Evolutionary conservation across 1,140 invertebrate genomes (phyloP).

Genomic region (Zeugodacus cucurbitae): DNA sequence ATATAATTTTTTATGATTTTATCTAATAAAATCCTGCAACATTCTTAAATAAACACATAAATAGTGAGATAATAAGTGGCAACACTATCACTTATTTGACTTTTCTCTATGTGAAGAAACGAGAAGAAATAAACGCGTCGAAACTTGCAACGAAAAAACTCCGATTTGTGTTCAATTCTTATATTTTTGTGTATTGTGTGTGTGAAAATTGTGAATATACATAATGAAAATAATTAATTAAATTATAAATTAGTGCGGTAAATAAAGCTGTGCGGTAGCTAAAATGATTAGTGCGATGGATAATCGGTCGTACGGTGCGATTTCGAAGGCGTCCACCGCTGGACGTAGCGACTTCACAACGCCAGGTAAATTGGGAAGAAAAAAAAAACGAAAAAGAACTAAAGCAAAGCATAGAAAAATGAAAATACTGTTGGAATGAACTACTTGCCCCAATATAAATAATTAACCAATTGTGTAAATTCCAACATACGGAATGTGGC

Average conservation of each 20-base stretch:
- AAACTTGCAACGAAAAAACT: conserved; percentile 15
- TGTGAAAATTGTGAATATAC: conserved; percentile 21
- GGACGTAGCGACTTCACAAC: conserved; percentile 63
- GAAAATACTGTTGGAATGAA: background rate
- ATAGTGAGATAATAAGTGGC: background rate
- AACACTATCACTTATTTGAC: background rate
- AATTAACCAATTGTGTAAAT: conserved; percentile 18
- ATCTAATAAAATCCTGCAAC: too few species aligned
- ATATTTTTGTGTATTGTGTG: conserved; percentile 27
- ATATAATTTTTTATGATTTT: too few species aligned
- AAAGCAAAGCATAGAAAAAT: conserved; percentile 17
- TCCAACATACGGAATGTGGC: background rate
- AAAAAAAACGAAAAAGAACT: conserved; percentile 15
- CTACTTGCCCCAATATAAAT: conserved; percentile 44
- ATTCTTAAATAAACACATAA: too few species aligned
- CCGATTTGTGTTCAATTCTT: conserved; percentile 29
- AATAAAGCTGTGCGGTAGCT: background rate
- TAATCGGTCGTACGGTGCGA: conserved; percentile 63
- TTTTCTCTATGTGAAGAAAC: background rate
- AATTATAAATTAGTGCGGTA: conserved; percentile 22
- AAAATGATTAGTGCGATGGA: conserved; percentile 64
- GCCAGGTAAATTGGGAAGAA: conserved; percentile 54
- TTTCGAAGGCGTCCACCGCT: conserved; percentile 51
- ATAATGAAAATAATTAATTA: conserved; percentile 42
- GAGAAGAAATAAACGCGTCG: background rate